Conservation (phyloP, 2,797 vertebrate genomes). For the Enteromius thamalakanensis region DNA sequence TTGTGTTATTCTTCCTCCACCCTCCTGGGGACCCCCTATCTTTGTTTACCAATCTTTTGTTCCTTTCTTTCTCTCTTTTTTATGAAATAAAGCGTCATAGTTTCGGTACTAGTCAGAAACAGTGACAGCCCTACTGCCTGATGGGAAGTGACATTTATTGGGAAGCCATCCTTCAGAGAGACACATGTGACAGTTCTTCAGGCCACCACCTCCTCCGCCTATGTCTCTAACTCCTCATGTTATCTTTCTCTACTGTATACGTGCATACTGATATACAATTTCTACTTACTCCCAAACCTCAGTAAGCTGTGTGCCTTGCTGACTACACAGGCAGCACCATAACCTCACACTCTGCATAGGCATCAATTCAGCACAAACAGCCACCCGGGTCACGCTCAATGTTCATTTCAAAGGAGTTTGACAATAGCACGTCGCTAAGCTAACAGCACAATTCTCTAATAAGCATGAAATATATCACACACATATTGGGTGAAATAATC, state of each 20-base stretch:
- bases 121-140: slow-evolving; percentile 59
- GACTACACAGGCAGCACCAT: not conserved
- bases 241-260: slow-evolving; percentile 16
- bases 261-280: not conserved
- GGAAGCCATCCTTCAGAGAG: slow-evolving; percentile 73
- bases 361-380: not conserved
- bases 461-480: slow-evolving; percentile 19
- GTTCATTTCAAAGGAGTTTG: not conserved
- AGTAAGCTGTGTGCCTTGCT: not conserved
- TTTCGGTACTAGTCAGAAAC: slow-evolving; percentile 26
- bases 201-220: slow-evolving; percentile 18
- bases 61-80: slow-evolving; percentile 53
- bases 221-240: slow-evolving; percentile 19
- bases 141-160: slow-evolving; percentile 69
- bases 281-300: not conserved
- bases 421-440: slow-evolving; percentile 4
- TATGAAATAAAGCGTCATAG: slow-evolving; percentile 38
- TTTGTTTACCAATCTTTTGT: slow-evolving; percentile 50
- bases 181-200: slow-evolving; percentile 35
- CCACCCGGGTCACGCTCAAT: not conserved
- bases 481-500: slow-evolving; percentile 17
- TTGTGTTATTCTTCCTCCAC: not conserved
- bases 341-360: not conserved
- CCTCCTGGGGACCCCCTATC: slow-evolving; percentile 49
- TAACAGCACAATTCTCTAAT: not conserved